phyloP scores from a whole-genome alignment of 1,140 invertebrate genomes.

The Aethina tumida region DNA sequence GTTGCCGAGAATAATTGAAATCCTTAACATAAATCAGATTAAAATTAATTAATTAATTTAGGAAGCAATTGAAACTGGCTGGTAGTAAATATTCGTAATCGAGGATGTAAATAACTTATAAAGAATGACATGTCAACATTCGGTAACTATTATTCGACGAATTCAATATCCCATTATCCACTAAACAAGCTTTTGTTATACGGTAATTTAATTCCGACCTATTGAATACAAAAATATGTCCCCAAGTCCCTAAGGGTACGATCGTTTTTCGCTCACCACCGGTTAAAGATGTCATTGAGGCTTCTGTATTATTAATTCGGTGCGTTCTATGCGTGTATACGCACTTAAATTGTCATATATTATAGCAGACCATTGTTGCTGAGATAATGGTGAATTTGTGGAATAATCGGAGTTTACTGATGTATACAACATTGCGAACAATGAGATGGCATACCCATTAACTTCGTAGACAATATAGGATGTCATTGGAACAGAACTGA shows the following conservation, averaged over 20 bases:
- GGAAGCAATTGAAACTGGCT: not conserved
- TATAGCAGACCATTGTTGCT: constrained; percentile 13
- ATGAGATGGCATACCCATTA: constrained; percentile 9
- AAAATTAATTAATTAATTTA: not conserved
- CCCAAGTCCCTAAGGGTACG: constrained; percentile 7
- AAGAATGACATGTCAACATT: not conserved
- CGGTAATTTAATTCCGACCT: constrained; percentile 18
- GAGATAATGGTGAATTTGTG: constrained; percentile 15
- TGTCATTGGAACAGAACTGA: too few relatives aligned
- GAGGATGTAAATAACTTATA: not conserved
- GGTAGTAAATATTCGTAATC: not conserved
- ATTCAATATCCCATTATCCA: constrained; percentile 13
- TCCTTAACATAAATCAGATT: not conserved
- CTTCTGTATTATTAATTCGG: constrained; percentile 8
- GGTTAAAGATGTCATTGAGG: constrained; percentile 16
- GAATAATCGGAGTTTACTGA: constrained; percentile 18
- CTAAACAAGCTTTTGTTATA: constrained; percentile 13
- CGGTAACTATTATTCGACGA: not conserved
- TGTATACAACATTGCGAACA: constrained; percentile 16
- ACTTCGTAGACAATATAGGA: constrained; percentile 2
- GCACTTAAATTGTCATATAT: constrained; percentile 19
- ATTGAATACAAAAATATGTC: constrained; percentile 19
- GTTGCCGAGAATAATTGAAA: not conserved
- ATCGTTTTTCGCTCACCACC: constrained; percentile 14
- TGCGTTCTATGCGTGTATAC: constrained; percentile 10